These are phyloP conservation scores for Myiopsitta monachus DNA, from an alignment of 2,113 vertebrate species.

Conservation along the genomic window DNA sequence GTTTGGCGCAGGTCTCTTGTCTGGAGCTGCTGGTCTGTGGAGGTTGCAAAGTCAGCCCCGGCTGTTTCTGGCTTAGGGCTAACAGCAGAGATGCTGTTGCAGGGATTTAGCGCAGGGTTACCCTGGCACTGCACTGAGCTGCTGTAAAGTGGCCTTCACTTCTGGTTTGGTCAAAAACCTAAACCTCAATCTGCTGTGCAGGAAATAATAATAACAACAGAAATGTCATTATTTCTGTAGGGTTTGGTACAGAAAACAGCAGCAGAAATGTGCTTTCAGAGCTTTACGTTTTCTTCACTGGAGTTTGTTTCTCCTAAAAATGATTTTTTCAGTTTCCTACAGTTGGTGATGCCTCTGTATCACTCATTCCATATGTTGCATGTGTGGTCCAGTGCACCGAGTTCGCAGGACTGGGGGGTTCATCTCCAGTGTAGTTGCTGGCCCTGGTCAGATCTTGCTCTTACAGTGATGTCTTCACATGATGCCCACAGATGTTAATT, in stretches of 20 bases:
- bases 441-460: not conserved
- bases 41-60: not conserved
- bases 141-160: not conserved
- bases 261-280: not conserved
- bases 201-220: not conserved
- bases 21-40: not conserved
- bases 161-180: not conserved
- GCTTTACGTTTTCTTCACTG: not conserved
- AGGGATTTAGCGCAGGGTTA: not conserved
- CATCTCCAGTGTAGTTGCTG: not conserved
- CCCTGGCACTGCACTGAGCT: not conserved
- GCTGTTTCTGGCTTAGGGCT: not conserved
- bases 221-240: not conserved
- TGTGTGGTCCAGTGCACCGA: not conserved
- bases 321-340: not conserved
- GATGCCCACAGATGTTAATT: not conserved
- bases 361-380: not conserved
- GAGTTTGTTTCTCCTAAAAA: not conserved
- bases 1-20: not conserved
- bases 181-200: not conserved
- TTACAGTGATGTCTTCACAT: not conserved
- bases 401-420: not conserved
- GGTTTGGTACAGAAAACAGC: not conserved
- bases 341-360: not conserved
- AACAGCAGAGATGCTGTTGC: not conserved